These are phyloP conservation scores for Benitochromis conjunctus DNA, from an alignment of 2,113 vertebrate species.

Conservation along the genomic window DNA sequence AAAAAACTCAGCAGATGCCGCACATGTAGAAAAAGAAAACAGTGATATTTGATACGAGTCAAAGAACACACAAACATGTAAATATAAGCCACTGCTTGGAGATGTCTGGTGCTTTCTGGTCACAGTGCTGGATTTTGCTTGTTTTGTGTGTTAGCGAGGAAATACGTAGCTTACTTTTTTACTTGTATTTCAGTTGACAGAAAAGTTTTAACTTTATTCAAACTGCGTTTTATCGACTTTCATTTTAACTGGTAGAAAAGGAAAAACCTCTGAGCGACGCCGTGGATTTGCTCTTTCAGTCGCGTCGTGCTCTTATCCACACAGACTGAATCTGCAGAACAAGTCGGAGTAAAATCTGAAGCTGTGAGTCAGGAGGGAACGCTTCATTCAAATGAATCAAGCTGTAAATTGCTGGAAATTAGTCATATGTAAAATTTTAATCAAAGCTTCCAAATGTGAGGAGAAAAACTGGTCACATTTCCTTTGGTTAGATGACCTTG, in stretches of 20 bases:
- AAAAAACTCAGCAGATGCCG: neutral
- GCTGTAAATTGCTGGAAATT: neutral
- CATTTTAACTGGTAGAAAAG: neutral
- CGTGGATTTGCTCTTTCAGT: neutral
- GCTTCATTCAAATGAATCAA: neutral
- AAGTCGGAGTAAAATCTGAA: neutral
- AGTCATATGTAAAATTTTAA: neutral
- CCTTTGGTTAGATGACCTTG: neutral
- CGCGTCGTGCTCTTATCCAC: accelerated
- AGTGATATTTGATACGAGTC: neutral
- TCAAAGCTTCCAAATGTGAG: neutral
- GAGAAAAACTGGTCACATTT: neutral
- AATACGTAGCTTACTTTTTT: no score
- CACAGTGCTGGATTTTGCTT: neutral
- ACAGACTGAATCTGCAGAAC: neutral
- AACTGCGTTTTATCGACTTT: neutral
- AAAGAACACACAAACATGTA: neutral
- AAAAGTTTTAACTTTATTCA: neutral
- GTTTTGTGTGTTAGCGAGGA: neutral
- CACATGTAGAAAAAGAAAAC: neutral
- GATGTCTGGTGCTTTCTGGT: neutral
- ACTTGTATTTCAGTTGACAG: no score
- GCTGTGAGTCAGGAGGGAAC: neutral
- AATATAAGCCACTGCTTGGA: neutral
- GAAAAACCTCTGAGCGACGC: neutral